phyloP scores from a whole-genome alignment of 2,113 vertebrate genomes.

The Tragulus kanchil region DNA sequence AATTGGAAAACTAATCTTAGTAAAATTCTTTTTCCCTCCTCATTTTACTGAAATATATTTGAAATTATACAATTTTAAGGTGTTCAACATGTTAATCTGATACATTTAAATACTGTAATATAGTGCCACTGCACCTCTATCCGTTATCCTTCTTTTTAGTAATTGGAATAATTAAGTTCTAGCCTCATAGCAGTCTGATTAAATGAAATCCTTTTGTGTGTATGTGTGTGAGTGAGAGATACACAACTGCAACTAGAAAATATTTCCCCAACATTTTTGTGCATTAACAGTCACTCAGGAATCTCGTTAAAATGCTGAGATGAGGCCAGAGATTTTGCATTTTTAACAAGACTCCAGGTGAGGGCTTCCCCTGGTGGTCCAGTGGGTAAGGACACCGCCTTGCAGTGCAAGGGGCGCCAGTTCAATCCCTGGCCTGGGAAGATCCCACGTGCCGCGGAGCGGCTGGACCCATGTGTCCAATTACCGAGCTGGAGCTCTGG shows the following conservation, averaged over 20 bases:
- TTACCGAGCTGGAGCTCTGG: too few species aligned
- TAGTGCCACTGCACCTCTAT: background rate
- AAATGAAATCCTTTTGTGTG: background rate
- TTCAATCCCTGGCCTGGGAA: too few species aligned
- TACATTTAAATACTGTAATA: background rate
- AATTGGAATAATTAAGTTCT: background rate
- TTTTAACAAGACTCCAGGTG: too few species aligned
- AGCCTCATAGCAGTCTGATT: background rate
- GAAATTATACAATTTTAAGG: background rate
- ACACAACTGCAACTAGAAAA: too few species aligned
- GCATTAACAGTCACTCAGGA: background rate
- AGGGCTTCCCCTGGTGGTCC: too few species aligned
- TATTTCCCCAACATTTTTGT: background rate
- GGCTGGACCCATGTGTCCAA: too few species aligned
- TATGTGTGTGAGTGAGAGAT: background rate
- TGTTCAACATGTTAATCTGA: background rate
- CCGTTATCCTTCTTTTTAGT: background rate
- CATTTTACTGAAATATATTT: background rate
- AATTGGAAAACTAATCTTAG: background rate
- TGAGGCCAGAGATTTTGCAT: background rate
- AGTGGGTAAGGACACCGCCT: too few species aligned
- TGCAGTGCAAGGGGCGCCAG: too few species aligned
- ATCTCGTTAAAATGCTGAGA: background rate
- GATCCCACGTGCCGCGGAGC: too few species aligned
- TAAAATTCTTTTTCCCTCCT: background rate